Evolutionary conservation across 2,113 vertebrate genomes (phyloP).

Genomic region (Eleginops maclovinus): DNA sequence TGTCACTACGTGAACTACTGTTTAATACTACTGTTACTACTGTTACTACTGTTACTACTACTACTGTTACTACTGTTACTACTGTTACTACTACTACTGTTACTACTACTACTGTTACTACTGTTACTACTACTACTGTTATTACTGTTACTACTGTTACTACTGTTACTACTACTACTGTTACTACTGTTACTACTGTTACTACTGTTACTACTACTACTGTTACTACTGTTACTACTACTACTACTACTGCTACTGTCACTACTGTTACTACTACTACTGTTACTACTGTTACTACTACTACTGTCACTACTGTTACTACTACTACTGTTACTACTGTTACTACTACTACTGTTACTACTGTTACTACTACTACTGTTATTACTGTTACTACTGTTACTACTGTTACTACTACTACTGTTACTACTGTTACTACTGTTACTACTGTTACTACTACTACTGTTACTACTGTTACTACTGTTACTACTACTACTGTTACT

Average conservation of each 20-base stretch:
- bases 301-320: background rate
- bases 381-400: background rate
- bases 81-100: background rate
- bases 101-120: background rate
- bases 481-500: background rate
- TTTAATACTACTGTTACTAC: background rate
- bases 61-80: background rate
- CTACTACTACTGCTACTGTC: no score
- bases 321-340: background rate
- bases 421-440: no score
- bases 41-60: background rate
- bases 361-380: background rate
- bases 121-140: no score
- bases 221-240: background rate
- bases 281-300: background rate
- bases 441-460: background rate
- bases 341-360: background rate
- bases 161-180: background rate
- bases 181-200: no score
- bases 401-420: no score
- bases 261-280: background rate
- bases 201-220: background rate
- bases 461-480: background rate
- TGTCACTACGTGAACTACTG: background rate
- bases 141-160: no score